Evolutionary conservation across 2,888 invertebrate species (phyloP).

Genomic region (Campoplex capitator): DNA sequence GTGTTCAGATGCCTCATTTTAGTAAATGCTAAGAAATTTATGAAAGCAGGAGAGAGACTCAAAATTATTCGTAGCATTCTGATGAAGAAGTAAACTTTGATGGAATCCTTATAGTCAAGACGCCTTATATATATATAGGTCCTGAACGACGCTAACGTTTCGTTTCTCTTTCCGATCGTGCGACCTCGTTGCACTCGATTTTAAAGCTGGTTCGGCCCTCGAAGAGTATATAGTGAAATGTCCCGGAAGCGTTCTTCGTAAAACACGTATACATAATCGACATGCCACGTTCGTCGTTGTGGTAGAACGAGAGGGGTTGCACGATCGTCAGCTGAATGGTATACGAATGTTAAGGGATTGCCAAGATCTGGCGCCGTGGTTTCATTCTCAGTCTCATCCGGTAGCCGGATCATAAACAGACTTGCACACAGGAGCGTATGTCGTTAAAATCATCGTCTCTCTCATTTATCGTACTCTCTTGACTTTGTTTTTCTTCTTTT

Average conservation of each 20-base stretch:
- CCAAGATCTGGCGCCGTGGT: slow-evolving; percentile 52
- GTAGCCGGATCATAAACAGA: slow-evolving; percentile 48
- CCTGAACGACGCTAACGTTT: not conserved
- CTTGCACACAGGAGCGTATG: slow-evolving; percentile 54
- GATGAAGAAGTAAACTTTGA: not conserved
- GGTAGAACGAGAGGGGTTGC: not conserved
- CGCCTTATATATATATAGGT: not conserved
- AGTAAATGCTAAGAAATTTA: too few species aligned
- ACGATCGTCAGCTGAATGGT: slow-evolving; percentile 28
- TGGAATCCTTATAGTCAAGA: not conserved
- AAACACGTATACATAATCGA: slow-evolving; percentile 36
- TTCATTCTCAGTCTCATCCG: slow-evolving; percentile 56
- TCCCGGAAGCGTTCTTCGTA: slow-evolving; percentile 53
- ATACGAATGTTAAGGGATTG: not conserved
- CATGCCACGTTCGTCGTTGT: slow-evolving; percentile 46
- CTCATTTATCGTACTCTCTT: not conserved
- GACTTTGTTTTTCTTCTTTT: not conserved
- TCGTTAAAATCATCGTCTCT: slow-evolving; percentile 64
- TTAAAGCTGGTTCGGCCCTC: not conserved
- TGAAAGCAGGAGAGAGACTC: too few species aligned
- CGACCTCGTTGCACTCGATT: slow-evolving; percentile 16
- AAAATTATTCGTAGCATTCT: too few species aligned
- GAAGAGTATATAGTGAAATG: slow-evolving; percentile 39
- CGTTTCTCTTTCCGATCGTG: not conserved
- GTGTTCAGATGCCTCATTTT: too few species aligned